Evolutionary conservation across 92 coral and sea anemone species (phyloP).

Genomic region (Palythoa heliodiscus): DNA sequence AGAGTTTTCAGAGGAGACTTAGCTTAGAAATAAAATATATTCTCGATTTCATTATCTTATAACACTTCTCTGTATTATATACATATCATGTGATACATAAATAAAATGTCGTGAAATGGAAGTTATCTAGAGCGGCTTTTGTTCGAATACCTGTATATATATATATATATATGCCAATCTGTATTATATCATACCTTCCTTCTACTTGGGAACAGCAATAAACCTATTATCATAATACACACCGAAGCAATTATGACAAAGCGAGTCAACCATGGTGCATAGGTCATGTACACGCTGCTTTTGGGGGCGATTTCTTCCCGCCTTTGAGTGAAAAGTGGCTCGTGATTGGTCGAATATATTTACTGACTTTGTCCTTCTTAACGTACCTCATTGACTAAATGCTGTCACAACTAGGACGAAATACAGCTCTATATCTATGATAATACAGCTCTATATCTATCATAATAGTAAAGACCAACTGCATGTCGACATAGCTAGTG

Average conservation of each 20-base stretch:
- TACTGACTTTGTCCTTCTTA: not conserved
- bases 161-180: not conserved
- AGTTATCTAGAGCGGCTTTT: not conserved
- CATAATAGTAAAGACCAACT: too few species aligned
- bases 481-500: not conserved
- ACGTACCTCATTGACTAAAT: not conserved
- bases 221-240: not conserved
- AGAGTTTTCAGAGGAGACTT: too few species aligned
- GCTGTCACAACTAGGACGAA: not conserved
- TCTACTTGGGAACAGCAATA: too few species aligned
- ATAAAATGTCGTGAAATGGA: constrained; percentile 26
- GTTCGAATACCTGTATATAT: not conserved
- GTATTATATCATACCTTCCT: too few species aligned
- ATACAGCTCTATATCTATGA: not conserved
- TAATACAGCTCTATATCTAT: not conserved
- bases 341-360: not conserved
- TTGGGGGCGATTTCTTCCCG: not conserved
- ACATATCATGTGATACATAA: constrained; percentile 15
- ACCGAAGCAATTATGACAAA: not conserved
- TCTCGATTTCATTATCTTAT: not conserved
- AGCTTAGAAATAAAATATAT: not conserved
- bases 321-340: not conserved
- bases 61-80: not conserved
- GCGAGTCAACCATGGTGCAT: not conserved
- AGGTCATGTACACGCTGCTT: not conserved